These are phyloP conservation scores for Spilogale gracilis DNA, from an alignment of 2,113 vertebrate genomes.

Conservation along the genomic window DNA sequence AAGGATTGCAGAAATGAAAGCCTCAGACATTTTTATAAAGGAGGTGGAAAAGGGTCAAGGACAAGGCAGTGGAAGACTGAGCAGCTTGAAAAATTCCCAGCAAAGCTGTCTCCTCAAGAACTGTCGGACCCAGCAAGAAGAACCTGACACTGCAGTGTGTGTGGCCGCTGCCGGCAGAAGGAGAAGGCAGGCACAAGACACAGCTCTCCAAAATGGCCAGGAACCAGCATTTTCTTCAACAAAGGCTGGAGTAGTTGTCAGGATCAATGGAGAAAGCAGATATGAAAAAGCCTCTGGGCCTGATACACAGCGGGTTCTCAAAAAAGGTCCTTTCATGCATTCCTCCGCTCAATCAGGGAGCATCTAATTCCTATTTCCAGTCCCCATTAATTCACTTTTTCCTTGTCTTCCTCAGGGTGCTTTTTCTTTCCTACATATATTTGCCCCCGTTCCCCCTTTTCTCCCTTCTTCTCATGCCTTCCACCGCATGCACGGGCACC, in stretches of 20 bases:
- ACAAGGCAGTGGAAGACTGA: not conserved
- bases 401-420: not conserved
- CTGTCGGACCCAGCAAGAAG: not conserved
- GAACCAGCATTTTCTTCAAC: not conserved
- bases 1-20: not conserved
- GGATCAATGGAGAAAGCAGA: constrained; percentile 16
- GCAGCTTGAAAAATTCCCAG: not conserved
- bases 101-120: not conserved
- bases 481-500: not conserved
- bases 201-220: not conserved
- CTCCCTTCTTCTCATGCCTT: not conserved
- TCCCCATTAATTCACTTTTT: not conserved
- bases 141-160: not conserved
- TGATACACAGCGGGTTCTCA: not conserved
- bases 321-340: not conserved
- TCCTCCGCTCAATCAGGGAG: not conserved
- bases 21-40: not conserved
- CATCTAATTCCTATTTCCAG: not conserved
- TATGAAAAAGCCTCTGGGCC: not conserved
- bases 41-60: not conserved
- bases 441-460: not conserved
- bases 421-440: not conserved
- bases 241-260: not conserved
- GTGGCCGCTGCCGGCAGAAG: not conserved
- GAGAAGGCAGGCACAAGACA: not conserved